Percentiles rank a stretch among this genome's conserved stretches.
These are phyloP conservation scores for Calephelis virginiensis DNA, from an alignment of 1,140 invertebrate species.

Conservation along the genomic window DNA sequence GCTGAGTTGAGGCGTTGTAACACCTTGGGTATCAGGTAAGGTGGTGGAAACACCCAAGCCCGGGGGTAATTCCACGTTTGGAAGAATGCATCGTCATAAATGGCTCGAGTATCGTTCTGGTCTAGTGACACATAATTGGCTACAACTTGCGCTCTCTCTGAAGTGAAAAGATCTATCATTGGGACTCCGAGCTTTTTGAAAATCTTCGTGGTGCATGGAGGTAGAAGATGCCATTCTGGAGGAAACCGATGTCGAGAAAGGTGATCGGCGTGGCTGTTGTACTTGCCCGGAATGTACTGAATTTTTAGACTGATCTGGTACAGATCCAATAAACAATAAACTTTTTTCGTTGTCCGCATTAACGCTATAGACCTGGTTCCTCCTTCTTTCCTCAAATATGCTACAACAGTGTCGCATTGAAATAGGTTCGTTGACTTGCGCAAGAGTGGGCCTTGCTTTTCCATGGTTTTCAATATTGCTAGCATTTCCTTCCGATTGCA, in stretches of 20 bases:
- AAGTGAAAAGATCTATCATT: conserved; percentile 26
- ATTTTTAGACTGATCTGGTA: conserved; percentile 21
- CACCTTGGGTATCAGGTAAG: conserved; percentile 27
- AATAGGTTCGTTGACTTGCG: conserved; percentile 27
- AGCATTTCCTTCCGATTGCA: conserved; percentile 33
- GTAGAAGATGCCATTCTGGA: conserved; percentile 33
- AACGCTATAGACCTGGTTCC: conserved; percentile 26
- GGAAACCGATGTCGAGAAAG: conserved; percentile 20
- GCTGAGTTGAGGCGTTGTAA: conserved; percentile 25
- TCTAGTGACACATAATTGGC: conserved; percentile 24
- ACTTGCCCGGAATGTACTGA: conserved; percentile 28
- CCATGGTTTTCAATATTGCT: conserved; percentile 31
- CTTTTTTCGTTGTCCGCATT: conserved; percentile 19
- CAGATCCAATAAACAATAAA: conserved; percentile 19
- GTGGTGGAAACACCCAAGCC: conserved; percentile 29
- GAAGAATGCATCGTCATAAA: conserved; percentile 28
- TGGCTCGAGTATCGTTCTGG: conserved; percentile 22
- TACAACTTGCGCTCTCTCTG: conserved; percentile 23
- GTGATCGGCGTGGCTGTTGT: conserved; percentile 30
- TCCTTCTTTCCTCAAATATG: conserved; percentile 22
- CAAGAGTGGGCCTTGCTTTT: conserved; percentile 23
- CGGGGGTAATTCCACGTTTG: conserved; percentile 20
- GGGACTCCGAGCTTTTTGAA: conserved; percentile 22
- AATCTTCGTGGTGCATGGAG: conserved; percentile 11
- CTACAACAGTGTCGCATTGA: conserved; percentile 44